Conservation (phyloP, 2,113 vertebrate species). For the Parus major region DNA sequence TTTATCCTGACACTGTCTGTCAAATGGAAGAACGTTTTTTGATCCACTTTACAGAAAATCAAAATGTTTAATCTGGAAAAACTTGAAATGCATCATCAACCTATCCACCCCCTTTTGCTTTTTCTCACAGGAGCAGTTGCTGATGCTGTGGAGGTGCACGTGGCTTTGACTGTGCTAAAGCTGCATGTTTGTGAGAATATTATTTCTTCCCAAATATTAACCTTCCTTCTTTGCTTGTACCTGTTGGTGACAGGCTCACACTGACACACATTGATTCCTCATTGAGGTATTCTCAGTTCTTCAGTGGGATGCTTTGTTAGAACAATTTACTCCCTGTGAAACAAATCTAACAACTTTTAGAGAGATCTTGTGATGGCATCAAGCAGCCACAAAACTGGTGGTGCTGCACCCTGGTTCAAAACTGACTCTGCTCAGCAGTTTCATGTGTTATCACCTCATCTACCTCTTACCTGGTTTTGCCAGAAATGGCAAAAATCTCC, state of each 20-base stretch:
- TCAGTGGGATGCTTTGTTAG: not conserved
- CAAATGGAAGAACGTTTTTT: not conserved
- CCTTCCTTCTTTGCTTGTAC: not conserved
- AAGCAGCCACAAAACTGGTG: not conserved
- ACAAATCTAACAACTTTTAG: not conserved
- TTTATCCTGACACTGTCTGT: not conserved
- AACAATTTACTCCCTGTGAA: not conserved
- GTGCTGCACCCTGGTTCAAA: not conserved
- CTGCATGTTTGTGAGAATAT: not conserved
- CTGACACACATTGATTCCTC: not conserved
- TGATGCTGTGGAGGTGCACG: not conserved
- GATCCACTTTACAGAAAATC: not conserved
- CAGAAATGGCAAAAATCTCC: not conserved
- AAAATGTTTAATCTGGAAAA: constrained; percentile 18
- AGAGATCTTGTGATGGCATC: not conserved
- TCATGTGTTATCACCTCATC: not conserved
- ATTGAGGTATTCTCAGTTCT: not conserved
- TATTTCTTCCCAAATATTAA: not conserved
- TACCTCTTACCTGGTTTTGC: not conserved
- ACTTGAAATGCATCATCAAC: not conserved
- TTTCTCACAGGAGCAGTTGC: not conserved
- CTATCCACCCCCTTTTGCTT: not conserved
- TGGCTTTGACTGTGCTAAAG: not conserved
- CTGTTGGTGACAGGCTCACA: not conserved
- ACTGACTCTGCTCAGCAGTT: not conserved